Base-by-base conservation (phyloP, 2,113 vertebrate species). In the Hiodon tergisus region DNA sequence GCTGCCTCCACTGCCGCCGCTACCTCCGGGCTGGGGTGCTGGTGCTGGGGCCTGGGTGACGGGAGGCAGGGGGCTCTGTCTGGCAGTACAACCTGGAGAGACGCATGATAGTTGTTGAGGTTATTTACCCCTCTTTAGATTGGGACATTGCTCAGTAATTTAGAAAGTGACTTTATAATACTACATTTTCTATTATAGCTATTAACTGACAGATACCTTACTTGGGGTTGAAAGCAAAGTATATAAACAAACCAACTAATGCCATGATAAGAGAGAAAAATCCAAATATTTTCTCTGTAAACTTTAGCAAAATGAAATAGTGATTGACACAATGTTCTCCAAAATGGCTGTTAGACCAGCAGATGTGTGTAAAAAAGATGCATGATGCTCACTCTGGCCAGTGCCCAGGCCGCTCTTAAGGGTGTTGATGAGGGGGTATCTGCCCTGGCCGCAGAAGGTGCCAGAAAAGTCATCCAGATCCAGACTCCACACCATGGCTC, bases 381-480 rank as follows among this genome's bases (percentile, higher is more conserved):
- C 13, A 7, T 5, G 8, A 14, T 3, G 51, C 10, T 72, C 16
- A 86, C 84, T 7, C 46, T 75, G 2, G 74, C 82, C 80, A 11
- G 80, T 78, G 5, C 88, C 86, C 55, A 90, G 78, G 63, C 79
- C 82, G 17, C 74, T 86, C 82, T 87, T 89, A 74, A 91, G 68
- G 66, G 82, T 81, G 50, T 79, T 89, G 84, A 87, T 90, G 63
- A 92, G 83, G 4, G 87, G 88, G 67, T 87, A 89, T 87, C 47
- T 81, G 67, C 85, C 88, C 82, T 88, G 81, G 69, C 85, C 82
- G 61, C 88, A 91, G 87, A 89, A 91, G 67, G 83, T 85, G 17
- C 89, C 87, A 4, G 67, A 88, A 81, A 91, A 91, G 76, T 91
- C 86, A 67, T 91, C 89, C 78, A 89, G 74, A 73, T 86, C 86